phyloP scores from a whole-genome alignment of 2,113 vertebrate species.

The chimpanzee (Pan troglodytes) region DNA sequence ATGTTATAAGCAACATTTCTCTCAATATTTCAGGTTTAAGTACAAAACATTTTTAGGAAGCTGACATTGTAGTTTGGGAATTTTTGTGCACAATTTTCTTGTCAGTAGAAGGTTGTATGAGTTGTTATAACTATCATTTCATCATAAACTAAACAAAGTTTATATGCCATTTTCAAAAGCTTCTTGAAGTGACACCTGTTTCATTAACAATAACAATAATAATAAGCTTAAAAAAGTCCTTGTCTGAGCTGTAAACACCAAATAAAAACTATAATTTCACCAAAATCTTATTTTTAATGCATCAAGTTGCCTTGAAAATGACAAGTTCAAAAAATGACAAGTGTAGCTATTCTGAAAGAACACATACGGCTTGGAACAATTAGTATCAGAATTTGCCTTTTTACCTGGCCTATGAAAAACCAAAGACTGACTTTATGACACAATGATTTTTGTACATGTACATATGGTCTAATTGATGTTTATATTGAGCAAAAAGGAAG shows the following conservation, averaged over 20 bases:
- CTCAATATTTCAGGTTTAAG: conserved; percentile 71
- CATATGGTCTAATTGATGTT: conserved; percentile 76
- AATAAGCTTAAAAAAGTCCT: conserved; percentile 73
- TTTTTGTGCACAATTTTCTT: conserved; percentile 82
- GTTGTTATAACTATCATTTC: conserved; percentile 78
- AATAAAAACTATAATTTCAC: conserved; percentile 81
- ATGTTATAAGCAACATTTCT: conserved; percentile 78
- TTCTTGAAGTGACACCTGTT: conserved; percentile 81
- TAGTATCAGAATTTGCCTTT: conserved; percentile 72
- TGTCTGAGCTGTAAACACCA: conserved; percentile 81
- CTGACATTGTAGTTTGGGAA: conserved; percentile 76
- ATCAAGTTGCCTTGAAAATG: conserved; percentile 69
- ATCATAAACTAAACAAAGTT: conserved; percentile 80
- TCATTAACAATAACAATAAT: conserved; percentile 79
- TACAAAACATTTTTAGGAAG: conserved; percentile 77
- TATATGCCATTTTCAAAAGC: conserved; percentile 79
- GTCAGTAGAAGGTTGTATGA: conserved; percentile 70
- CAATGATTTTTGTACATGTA: conserved; percentile 70
- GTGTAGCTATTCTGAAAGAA: conserved; percentile 81
- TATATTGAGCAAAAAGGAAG: conserved; percentile 71
- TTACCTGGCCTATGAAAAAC: conserved; percentile 79
- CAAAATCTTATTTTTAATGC: conserved; percentile 77
- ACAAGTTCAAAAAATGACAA: conserved; percentile 71
- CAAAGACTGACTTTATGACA: conserved; percentile 73
- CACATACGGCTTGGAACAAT: conserved; percentile 64